Base-by-base conservation (phyloP, 2,113 vertebrate species). In the Pachypanchax playfairii region DNA sequence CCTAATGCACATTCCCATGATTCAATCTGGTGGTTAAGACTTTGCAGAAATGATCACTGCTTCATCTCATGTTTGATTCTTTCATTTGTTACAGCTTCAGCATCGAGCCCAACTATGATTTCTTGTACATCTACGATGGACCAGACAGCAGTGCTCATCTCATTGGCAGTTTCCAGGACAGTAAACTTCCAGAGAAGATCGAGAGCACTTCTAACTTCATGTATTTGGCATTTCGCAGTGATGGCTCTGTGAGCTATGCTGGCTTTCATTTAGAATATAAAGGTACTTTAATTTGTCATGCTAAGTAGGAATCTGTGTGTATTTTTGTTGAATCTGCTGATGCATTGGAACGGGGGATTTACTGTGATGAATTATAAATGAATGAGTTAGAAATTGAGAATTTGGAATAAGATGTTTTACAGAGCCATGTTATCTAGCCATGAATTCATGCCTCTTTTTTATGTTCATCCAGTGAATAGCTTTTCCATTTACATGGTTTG, bases 21-120 rank as follows among this genome's bases (percentile, higher is more conserved):
- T 36, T 22, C 44, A 76, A 78, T 71, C 51, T 58, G 29, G 39
- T 68, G 46, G 42, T 75, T 81, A 70, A 63, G 48, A 55, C 58
- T 66, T 51, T 26, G 41, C 17, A 51, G 68, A 41, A 68, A 77
- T 64, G 63, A 71, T 73, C 46, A 64, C 47, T 65, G 60, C 67
- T 83, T 63, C 44, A 62, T 65, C 65, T 79, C 46, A 60, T 80
- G 20, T 83, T 61, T 66, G 26, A 43, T 78, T 73, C 36, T 68
- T 69, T 65, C 12, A 6, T 53, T 73, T 60, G 25, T 73, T 56
- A 35, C 83, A 98, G 97, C 89, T 99, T 99, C 89, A 98, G 95
- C 80, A 98, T 99, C 72, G 97, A 99, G 85, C 96, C 97, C 81
- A 99, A 99, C 92, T 99, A 99, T 70, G 97, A 99, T 83, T 99